Base-by-base conservation (phyloP, 2,113 vertebrate genomes). In the Hoplias malabaricus region DNA sequence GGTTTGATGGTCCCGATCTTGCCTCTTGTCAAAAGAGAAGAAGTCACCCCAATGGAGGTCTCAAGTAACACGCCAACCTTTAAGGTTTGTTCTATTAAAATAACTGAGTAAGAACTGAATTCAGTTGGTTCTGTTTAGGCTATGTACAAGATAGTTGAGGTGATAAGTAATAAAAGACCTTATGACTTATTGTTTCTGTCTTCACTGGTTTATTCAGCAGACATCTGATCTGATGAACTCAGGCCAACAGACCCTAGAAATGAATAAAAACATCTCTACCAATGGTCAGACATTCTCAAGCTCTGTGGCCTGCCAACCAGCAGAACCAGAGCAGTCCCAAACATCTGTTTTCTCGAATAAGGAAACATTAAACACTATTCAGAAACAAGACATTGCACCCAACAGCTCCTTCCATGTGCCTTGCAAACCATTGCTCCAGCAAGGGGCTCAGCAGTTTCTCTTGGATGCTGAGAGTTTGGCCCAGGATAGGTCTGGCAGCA, bases 1-100 rank as follows among this genome's bases (percentile, higher is more conserved):
- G 87, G 93, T 84, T 91, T 96, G 91, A 93, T 96, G 86, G 91
- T 95, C 84, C 93, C 95, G 0, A 90, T 96, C 70, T 92, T 96
- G 86, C 90, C 93, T 69, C 92, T 94, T 88, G 94, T 99, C 81
- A 99, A 99, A 89, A 96, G 91, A 74, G 96, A 99, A 90, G 96
- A 98, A 54, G 91, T 94, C 82, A 95, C 95, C 87, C 96, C 96
- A 29, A 99, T 99, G 98, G 98, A 98, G 88, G 94, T 99, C 79
- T 94, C 94, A 75, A 93, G 93, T 82, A 96, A 96, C 83, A 91
- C 95, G 33, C 88, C 91, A 79, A 87, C 92, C 38, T 90, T 94
- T 57, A 81, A 89, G 9, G 74, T 94, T 73, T 95, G 95, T 90
- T 36, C 4, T 63, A 36, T 19, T 1, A 33, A 33, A 61, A 34